phyloP scores from a whole-genome alignment of 2,797 vertebrate species.

The Chelidonichthys spinosus region DNA sequence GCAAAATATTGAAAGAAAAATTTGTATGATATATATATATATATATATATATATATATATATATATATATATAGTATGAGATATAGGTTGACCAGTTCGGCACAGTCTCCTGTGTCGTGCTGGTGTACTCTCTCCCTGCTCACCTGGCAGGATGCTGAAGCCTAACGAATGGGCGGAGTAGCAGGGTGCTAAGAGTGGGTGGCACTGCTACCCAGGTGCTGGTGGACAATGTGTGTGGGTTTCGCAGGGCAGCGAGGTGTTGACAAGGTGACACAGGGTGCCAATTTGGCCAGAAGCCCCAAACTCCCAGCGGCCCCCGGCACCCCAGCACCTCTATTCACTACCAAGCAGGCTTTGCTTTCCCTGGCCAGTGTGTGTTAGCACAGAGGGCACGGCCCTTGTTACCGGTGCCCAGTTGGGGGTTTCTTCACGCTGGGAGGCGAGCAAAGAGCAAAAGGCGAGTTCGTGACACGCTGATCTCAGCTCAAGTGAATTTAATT shows the following conservation, averaged over 20 bases:
- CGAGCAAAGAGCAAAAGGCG: conserved; percentile 52
- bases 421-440: conserved; percentile 60
- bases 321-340: conserved; percentile 55
- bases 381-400: conserved; percentile 61
- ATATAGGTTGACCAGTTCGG: neutral
- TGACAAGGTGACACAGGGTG: conserved; percentile 70
- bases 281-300: conserved; percentile 69
- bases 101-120: neutral
- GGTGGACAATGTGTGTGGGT: conserved; percentile 12
- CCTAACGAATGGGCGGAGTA: conserved; percentile 45
- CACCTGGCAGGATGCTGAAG: neutral
- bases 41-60: neutral
- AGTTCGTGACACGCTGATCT: conserved; percentile 58
- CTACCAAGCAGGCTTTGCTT: conserved; percentile 58
- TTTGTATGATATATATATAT: no score
- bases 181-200: conserved; percentile 23
- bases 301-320: conserved; percentile 25
- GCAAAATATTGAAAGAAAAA: no score
- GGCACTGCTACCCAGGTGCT: conserved; percentile 36
- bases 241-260: conserved; percentile 60
- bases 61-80: neutral
- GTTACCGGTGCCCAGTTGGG: conserved; percentile 69
- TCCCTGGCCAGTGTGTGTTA: conserved; percentile 47
- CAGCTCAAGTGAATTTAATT: conserved; percentile 59
- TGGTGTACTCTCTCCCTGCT: conserved; percentile 4